Evolutionary conservation across 2,888 invertebrate species (phyloP).

Genomic region (Caenorhabditis zanzibari): DNA sequence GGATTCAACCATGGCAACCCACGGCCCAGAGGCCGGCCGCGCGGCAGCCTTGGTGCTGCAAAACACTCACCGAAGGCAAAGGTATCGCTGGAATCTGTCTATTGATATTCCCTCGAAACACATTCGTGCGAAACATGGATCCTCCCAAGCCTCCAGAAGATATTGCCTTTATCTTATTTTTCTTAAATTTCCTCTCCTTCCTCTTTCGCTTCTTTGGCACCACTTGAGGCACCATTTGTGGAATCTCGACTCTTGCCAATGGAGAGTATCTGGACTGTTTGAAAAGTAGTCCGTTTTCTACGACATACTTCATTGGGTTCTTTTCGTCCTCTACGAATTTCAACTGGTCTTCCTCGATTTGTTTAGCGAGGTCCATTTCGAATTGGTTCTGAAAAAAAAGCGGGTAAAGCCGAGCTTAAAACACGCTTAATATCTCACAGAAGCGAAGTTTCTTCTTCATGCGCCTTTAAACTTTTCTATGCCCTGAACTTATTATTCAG

Average conservation of each 20-base stretch:
- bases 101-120: conserved; percentile 63
- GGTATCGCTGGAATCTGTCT: conserved; percentile 60
- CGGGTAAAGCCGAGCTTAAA: neutral
- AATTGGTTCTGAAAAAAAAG: conserved; percentile 54
- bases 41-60: no score
- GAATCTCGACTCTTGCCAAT: conserved; percentile 55
- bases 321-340: conserved; percentile 64
- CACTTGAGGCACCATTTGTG: conserved; percentile 6
- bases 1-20: no score
- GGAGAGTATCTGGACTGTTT: conserved; percentile 56
- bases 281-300: conserved; percentile 60
- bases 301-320: conserved; percentile 66
- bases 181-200: conserved; percentile 27
- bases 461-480: no score
- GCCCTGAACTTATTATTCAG: no score
- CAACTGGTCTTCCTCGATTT: conserved; percentile 65
- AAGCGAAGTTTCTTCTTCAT: no score
- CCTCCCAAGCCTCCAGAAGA: neutral
- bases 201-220: conserved; percentile 10
- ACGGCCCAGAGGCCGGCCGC: no score
- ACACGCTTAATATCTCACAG: no score
- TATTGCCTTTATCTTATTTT: conserved; percentile 26
- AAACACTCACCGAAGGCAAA: conserved; percentile 45
- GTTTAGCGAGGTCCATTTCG: conserved; percentile 53
- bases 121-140: conserved; percentile 46